phyloP scores from a whole-genome alignment of 2,113 vertebrate genomes.

The Lepidiolamprologus cunningtoni region DNA sequence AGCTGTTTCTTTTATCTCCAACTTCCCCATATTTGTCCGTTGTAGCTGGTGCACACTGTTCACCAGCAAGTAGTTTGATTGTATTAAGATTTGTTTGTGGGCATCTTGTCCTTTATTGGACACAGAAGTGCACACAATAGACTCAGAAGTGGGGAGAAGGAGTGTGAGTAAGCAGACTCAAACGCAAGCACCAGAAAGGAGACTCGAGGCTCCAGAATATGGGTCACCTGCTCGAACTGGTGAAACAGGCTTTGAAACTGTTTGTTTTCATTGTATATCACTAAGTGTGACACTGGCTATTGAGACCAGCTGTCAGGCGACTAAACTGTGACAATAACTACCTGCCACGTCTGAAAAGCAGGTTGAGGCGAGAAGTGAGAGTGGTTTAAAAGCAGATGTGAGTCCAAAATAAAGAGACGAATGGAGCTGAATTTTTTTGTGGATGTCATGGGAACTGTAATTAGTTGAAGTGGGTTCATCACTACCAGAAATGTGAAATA shows the following conservation, averaged over 20 bases:
- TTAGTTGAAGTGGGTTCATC: not conserved
- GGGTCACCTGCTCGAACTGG: not conserved
- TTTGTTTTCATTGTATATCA: not conserved
- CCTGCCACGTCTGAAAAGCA: not conserved
- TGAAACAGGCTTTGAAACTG: not conserved
- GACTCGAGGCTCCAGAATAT: not conserved
- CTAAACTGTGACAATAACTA: not conserved
- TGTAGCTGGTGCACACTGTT: not conserved
- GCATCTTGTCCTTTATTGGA: not conserved
- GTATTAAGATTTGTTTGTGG: not conserved
- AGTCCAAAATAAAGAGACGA: not conserved
- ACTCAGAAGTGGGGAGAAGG: not conserved
- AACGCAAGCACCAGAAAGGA: not conserved
- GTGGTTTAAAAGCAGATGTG: not conserved
- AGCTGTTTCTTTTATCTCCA: not conserved
- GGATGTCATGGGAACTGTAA: not conserved
- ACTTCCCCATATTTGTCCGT: not conserved
- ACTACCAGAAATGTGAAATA: not conserved
- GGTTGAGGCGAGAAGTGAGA: not conserved
- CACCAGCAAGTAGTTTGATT: not conserved
- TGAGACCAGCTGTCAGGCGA: not conserved
- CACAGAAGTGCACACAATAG: not conserved
- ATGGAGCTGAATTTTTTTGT: not conserved
- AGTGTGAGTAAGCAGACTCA: not conserved
- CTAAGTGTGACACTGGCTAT: not conserved